phyloP scores from a whole-genome alignment of 2,113 vertebrate genomes.

The Opisthocomus hoazin region DNA sequence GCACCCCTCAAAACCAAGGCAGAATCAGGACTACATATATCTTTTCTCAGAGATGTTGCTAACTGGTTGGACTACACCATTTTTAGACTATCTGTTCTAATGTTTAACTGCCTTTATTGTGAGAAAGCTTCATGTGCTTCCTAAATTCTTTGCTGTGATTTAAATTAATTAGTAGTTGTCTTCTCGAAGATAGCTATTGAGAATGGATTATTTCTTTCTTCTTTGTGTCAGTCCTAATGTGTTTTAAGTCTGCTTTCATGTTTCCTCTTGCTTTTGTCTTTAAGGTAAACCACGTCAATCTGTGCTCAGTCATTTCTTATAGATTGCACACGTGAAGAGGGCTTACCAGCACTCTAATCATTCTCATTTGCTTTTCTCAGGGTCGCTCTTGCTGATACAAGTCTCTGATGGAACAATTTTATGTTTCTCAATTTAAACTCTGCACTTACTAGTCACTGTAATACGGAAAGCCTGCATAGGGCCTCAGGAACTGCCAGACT shows the following conservation, averaged over 20 bases:
- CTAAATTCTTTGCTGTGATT: not conserved
- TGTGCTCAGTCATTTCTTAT: not conserved
- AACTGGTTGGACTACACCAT: not conserved
- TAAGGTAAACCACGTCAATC: not conserved
- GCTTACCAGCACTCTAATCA: not conserved
- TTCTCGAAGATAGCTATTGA: not conserved
- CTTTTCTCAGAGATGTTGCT: not conserved
- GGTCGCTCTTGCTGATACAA: not conserved
- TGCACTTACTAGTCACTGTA: not conserved
- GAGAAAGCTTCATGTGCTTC: not conserved
- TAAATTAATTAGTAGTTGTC: not conserved
- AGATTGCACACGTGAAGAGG: not conserved
- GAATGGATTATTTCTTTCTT: not conserved
- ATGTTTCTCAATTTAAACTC: not conserved
- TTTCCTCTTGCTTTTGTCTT: slow-evolving; percentile 30
- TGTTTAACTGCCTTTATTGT: not conserved
- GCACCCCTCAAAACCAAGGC: not conserved
- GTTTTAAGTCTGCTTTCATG: slow-evolving; percentile 33
- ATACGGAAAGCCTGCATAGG: not conserved
- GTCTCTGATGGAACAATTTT: not conserved
- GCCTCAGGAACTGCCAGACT: not conserved
- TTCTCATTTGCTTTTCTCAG: not conserved
- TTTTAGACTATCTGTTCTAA: not conserved
- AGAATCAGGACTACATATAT: not conserved
- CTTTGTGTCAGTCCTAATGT: not conserved